Base-by-base conservation (phyloP, 2,888 invertebrate genomes). In the Candidula unifasciata region DNA sequence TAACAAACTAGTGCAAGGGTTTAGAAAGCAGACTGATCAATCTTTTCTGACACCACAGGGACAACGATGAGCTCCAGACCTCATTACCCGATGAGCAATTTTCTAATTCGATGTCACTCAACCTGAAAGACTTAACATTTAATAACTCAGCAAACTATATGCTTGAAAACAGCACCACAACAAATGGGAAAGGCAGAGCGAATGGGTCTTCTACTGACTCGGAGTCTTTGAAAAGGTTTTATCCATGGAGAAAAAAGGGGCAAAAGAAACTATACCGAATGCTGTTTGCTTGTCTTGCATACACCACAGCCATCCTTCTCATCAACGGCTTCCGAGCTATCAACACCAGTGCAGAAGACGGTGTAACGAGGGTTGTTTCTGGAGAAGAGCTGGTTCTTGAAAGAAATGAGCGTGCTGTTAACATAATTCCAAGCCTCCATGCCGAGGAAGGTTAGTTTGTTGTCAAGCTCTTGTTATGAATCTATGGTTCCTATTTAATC, bases 201-300 rank as follows among this genome's bases (percentile, higher is more conserved):
- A 10, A 73, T 2, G 0, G 24, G 6, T 52, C 13, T 52, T n/a
- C 73, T n/a, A 24, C 33, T 13, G 78, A 78, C 37, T 10, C 10
- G 33, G 79, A 79, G 52, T 66, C 66, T 2, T 21, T 68, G 27
- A 66, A 44, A 44, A 24, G 27, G 3, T 27, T 6, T 3, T 35
- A 44, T 0, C 83, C 83, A 0, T 83, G 83, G 83, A 77, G 69
- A 57, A 68, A 68, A 10, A 77, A 71, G 35, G 83, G 83, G 21
- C 68, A 57, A 1, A 66, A 52, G 37, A 77, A 24, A 27, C n/a
- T 83, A 3, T 78, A 69, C 77, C 66, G 73, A 37, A 77, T 83
- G 27, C 21, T 35, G 37, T 68, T 24, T n/a, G 35, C 78, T 10
- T 33, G 68, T 24, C n/a, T 78, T 0, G 83, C 69, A 30, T 83